phyloP scores from a whole-genome alignment of 2,888 invertebrate genomes.

The Chromoteleia sp. region DNA sequence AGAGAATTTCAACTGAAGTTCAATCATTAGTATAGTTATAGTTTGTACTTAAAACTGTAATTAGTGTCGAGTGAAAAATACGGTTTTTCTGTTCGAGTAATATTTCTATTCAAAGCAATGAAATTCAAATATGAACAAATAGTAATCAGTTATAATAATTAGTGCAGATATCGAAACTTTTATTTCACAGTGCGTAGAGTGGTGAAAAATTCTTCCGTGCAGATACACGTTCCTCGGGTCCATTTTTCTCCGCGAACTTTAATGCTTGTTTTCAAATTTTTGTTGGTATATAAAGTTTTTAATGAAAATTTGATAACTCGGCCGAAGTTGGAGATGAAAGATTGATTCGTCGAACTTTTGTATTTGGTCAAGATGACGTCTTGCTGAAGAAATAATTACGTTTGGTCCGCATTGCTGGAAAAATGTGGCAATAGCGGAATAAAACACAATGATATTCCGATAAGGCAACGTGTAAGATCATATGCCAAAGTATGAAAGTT shows the following conservation, averaged over 20 bases:
- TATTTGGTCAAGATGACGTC: background rate
- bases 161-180: too few relatives aligned
- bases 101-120: too few relatives aligned
- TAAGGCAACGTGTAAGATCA: constrained; percentile 21
- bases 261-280: background rate
- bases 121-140: too few relatives aligned
- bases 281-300: background rate
- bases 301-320: background rate
- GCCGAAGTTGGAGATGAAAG: background rate
- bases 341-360: background rate
- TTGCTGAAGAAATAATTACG: background rate
- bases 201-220: too few relatives aligned
- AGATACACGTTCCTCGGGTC: too few relatives aligned
- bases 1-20: background rate
- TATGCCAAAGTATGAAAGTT: constrained; percentile 16
- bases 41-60: background rate
- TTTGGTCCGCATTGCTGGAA: background rate
- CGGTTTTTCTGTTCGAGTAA: too few relatives aligned
- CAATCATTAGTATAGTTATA: constrained; percentile 3
- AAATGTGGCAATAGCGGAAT: background rate
- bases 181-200: too few relatives aligned
- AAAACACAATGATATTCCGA: background rate
- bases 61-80: background rate
- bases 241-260: background rate
- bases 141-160: too few relatives aligned